Conservation (phyloP, 37 sponge, comb jelly and placozoan genomes). For the Chondrilla cf. caribensis region DNA sequence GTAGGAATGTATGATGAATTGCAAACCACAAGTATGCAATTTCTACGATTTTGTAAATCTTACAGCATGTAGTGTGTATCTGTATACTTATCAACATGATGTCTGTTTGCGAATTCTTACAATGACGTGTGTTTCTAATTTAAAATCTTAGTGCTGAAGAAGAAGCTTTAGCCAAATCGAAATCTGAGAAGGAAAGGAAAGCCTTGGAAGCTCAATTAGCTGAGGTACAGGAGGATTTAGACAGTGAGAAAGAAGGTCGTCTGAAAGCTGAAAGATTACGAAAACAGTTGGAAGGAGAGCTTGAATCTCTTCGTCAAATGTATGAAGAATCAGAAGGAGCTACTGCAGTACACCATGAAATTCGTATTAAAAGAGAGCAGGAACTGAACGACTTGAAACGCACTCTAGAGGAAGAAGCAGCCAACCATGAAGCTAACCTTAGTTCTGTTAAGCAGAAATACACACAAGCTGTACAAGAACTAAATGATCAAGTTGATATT, state of each 20-base stretch:
- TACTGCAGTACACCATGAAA: constrained; percentile 71
- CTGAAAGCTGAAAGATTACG: constrained; percentile 66
- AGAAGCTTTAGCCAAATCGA: constrained; percentile 70
- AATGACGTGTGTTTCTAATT: no score
- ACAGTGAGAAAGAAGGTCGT: constrained; percentile 74
- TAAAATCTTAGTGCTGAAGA: constrained; percentile 68
- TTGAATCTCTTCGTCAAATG: constrained; percentile 75
- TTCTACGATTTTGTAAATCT: no score
- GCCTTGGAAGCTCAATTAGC: constrained; percentile 74
- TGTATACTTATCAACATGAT: no score
- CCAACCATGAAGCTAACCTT: constrained; percentile 65
- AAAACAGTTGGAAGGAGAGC: constrained; percentile 80
- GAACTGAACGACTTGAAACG: constrained; percentile 81
- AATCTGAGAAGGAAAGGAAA: constrained; percentile 86
- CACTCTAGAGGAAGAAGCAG: constrained; percentile 73
- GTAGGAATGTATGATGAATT: no score
- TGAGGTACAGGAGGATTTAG: constrained; percentile 93
- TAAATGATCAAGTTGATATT: constrained; percentile 86
- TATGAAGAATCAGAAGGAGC: constrained; percentile 75
- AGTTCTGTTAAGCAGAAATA: constrained; percentile 73
- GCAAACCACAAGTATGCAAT: no score
- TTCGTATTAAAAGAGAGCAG: constrained; percentile 74
- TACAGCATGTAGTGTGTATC: no score
- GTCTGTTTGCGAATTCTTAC: no score
- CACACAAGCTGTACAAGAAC: constrained; percentile 66